These are phyloP conservation scores for Ormyrus labotus DNA, from an alignment of 2,888 invertebrate genomes.

Conservation along the genomic window DNA sequence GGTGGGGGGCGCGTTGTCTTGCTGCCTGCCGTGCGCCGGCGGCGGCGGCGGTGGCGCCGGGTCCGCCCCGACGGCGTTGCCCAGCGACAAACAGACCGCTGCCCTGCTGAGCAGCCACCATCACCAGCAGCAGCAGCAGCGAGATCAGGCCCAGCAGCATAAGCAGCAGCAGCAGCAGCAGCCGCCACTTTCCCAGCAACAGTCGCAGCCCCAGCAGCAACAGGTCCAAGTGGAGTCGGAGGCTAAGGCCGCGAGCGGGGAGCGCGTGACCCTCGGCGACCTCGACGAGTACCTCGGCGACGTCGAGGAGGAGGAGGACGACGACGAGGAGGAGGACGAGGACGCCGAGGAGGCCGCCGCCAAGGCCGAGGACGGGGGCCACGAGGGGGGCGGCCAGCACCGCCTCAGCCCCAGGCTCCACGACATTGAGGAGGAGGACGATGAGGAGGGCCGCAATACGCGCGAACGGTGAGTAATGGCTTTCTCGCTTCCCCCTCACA, in stretches of 20 bases:
- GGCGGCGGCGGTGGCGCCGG: slow-evolving; percentile 75
- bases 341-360: slow-evolving; percentile 49
- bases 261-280: slow-evolving; percentile 66
- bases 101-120: slow-evolving; percentile 71
- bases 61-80: slow-evolving; percentile 61
- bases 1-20: slow-evolving; percentile 76
- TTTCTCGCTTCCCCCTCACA: slow-evolving; percentile 17
- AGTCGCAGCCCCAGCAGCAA: slow-evolving; percentile 47
- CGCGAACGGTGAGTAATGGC: slow-evolving; percentile 70
- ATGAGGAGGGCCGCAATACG: slow-evolving; percentile 77
- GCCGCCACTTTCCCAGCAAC: too few species aligned
- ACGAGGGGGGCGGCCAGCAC: slow-evolving; percentile 78
- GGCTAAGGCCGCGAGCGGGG: slow-evolving; percentile 42
- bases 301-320: slow-evolving; percentile 60
- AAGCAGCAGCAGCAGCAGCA: slow-evolving; percentile 60
- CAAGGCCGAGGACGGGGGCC: slow-evolving; percentile 58
- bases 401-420: slow-evolving; percentile 86
- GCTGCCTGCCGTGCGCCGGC: slow-evolving; percentile 77
- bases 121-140: slow-evolving; percentile 62
- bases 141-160: slow-evolving; percentile 62
- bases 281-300: slow-evolving; percentile 69
- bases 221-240: slow-evolving; percentile 57
- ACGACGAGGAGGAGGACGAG: slow-evolving; percentile 58
- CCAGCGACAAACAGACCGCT: slow-evolving; percentile 76
- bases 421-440: slow-evolving; percentile 90